Evolutionary conservation across 2,797 vertebrate genomes (phyloP).

Genomic region (Bradypodion pumilum): DNA sequence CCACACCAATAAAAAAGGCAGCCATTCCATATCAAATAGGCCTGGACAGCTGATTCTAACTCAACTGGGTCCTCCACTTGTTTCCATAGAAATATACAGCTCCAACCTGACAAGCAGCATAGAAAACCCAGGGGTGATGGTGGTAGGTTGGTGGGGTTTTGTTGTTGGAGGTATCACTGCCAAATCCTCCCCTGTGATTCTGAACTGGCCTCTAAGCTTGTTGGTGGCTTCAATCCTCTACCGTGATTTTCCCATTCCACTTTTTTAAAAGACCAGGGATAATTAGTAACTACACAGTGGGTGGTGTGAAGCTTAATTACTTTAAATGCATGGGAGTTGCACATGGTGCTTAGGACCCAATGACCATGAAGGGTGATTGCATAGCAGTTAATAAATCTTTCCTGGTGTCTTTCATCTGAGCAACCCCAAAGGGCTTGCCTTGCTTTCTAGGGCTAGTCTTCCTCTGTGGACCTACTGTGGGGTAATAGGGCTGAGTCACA

Average conservation of each 20-base stretch:
- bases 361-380: conserved; percentile 14
- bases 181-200: neutral
- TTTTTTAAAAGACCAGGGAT: neutral
- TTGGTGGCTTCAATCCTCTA: neutral
- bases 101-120: neutral
- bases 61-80: neutral
- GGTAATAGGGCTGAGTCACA: neutral
- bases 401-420: neutral
- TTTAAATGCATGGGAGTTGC: conserved; percentile 40
- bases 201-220: neutral
- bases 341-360: conserved; percentile 34
- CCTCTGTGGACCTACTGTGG: neutral
- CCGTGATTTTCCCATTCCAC: neutral
- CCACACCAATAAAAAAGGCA: neutral
- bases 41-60: neutral
- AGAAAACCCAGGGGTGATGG: neutral
- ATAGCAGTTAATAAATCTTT: conserved; percentile 34
- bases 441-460: neutral
- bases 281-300: conserved; percentile 35
- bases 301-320: conserved; percentile 36
- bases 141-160: too few relatives aligned
- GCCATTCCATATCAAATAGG: too few relatives aligned
- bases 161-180: too few relatives aligned
- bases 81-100: neutral
- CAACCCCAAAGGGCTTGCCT: conserved; percentile 37